Percentiles rank a stretch among this genome's conserved stretches.
phyloP scores from a whole-genome alignment of 2,797 vertebrate genomes.

The Mionectes olivaceus region DNA sequence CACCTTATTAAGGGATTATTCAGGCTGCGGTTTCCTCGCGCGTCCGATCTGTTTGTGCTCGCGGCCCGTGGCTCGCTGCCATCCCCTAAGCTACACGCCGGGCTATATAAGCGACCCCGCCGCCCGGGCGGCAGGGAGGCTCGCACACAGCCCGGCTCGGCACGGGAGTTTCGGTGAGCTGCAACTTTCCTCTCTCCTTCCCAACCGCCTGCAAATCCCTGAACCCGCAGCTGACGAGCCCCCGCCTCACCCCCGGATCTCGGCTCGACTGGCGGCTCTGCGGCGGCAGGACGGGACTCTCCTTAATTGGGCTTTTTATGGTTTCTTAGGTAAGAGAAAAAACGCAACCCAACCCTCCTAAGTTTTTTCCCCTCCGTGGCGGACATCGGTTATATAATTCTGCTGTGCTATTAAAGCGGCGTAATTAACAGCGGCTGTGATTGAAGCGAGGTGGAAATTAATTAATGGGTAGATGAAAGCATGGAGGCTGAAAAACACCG shows the following conservation, averaged over 20 bases:
- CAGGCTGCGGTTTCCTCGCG: slow-evolving; percentile 63
- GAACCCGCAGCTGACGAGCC: not conserved
- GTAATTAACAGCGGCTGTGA: not conserved
- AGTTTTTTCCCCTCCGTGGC: not conserved
- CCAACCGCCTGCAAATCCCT: not conserved
- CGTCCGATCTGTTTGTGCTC: slow-evolving; percentile 76
- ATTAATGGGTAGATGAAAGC: not conserved
- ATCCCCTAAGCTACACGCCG: slow-evolving; percentile 72
- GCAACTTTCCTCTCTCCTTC: not conserved
- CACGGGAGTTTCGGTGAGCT: slow-evolving; percentile 56
- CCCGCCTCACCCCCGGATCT: not conserved
- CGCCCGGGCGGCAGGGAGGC: slow-evolving; percentile 1
- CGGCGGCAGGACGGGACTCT: not conserved
- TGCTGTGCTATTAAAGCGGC: not conserved
- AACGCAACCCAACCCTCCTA: not conserved
- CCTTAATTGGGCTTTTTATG: not conserved
- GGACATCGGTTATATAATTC: not conserved
- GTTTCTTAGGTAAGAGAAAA: not conserved
- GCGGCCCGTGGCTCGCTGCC: slow-evolving; percentile 78
- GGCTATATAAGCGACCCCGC: slow-evolving; percentile 80
- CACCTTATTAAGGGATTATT: slow-evolving; percentile 55
- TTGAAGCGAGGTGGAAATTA: not conserved
- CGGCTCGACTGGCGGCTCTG: not conserved
- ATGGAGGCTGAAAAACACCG: not conserved
- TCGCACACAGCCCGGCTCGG: slow-evolving; percentile 44